phyloP scores from a whole-genome alignment of 2,113 vertebrate genomes.

The Polyodon spathula region DNA sequence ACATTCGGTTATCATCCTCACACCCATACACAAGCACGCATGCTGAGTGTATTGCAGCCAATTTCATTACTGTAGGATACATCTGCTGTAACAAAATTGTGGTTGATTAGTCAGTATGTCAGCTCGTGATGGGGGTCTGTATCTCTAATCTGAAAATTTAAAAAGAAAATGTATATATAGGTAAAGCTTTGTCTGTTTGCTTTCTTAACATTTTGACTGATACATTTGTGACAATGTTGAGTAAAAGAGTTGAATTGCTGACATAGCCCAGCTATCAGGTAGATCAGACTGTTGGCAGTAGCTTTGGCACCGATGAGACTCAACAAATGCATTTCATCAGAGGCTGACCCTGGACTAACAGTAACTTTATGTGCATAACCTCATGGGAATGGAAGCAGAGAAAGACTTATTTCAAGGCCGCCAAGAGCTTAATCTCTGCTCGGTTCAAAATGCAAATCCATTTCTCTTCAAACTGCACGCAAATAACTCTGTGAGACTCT shows the following conservation, averaged over 20 bases:
- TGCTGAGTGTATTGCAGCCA: too few relatives aligned
- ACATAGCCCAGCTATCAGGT: constrained; percentile 64
- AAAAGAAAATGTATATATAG: too few relatives aligned
- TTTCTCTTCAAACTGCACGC: constrained; percentile 13
- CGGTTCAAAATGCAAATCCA: constrained; percentile 54
- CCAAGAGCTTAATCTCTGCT: constrained; percentile 56
- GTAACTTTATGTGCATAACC: constrained; percentile 54
- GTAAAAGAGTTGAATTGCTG: constrained; percentile 57
- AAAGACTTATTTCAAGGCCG: constrained; percentile 67
- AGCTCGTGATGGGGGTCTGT: too few relatives aligned
- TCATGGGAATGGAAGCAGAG: constrained; percentile 60
- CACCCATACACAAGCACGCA: too few relatives aligned
- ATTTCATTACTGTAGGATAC: too few relatives aligned
- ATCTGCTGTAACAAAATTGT: too few relatives aligned
- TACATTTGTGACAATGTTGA: too few relatives aligned
- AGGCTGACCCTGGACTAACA: constrained; percentile 55
- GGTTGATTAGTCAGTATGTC: too few relatives aligned
- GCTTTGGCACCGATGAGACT: constrained; percentile 60
- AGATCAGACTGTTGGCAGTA: constrained; percentile 60
- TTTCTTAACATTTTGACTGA: too few relatives aligned
- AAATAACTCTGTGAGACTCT: constrained; percentile 17
- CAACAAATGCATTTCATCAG: constrained; percentile 72
- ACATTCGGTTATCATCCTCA: too few relatives aligned
- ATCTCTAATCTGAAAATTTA: too few relatives aligned
- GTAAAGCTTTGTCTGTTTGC: too few relatives aligned